phyloP scores from a whole-genome alignment of 1,140 invertebrate genomes.

The Steinernema khuongi region DNA sequence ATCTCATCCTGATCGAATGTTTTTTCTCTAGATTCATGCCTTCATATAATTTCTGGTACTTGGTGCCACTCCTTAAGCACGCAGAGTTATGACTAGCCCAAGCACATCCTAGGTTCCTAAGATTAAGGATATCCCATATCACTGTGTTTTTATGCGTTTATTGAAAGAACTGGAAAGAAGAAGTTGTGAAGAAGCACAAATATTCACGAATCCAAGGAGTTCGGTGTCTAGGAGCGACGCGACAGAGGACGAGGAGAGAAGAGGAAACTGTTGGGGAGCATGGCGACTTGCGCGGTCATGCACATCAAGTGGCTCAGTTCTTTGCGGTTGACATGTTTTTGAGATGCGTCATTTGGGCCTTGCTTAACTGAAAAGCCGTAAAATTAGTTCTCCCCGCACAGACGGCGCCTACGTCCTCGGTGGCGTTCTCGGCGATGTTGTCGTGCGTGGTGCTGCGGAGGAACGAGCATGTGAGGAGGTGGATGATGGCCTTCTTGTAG shows the following conservation, averaged over 20 bases:
- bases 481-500: neutral
- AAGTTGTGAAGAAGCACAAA: no score
- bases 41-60: no score
- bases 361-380: neutral
- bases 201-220: no score
- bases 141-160: no score
- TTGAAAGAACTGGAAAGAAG: no score
- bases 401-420: neutral
- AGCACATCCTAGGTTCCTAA: no score
- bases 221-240: no score
- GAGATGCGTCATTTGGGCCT: neutral
- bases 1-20: slow-evolving; percentile 48
- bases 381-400: neutral
- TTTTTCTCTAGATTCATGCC: no score
- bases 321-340: neutral
- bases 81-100: no score
- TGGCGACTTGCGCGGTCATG: neutral
- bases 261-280: neutral
- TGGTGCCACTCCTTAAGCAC: no score
- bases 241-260: no score
- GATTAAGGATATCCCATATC: no score
- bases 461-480: neutral
- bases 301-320: neutral
- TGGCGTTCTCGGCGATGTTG: slow-evolving; percentile 8
- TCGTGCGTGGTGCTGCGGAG: neutral